A percentile compares a stretch with the other conserved stretches of the same genome.
phyloP scores from a whole-genome alignment of 2,888 invertebrate genomes.

The Seira ritae region DNA sequence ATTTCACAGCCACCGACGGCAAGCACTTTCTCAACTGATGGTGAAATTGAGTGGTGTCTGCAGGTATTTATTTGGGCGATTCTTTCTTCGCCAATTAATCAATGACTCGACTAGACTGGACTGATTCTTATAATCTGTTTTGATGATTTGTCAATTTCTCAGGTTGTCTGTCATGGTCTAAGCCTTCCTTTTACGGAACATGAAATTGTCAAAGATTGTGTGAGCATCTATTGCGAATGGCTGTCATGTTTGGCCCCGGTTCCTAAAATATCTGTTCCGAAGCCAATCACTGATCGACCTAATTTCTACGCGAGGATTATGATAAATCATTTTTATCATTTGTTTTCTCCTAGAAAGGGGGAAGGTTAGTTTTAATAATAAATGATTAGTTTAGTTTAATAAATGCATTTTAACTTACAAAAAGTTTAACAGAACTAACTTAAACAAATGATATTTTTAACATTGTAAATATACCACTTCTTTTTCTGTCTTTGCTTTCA shows the following conservation, averaged over 20 bases:
- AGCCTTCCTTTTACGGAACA: conserved; percentile 93
- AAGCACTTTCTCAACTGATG: conserved; percentile 88
- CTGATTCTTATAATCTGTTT: too few species aligned
- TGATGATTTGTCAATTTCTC: conserved; percentile 64
- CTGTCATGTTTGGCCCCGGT: conserved; percentile 89
- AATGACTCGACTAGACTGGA: too few species aligned
- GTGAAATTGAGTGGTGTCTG: conserved; percentile 81
- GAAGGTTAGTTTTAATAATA: conserved; percentile 86
- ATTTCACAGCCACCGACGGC: conserved; percentile 88
- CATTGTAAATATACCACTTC: conserved; percentile 37
- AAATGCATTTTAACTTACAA: conserved; percentile 31
- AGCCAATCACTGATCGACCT: conserved; percentile 91
- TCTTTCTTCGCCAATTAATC: too few species aligned
- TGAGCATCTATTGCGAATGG: conserved; percentile 98
- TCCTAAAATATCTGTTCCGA: conserved; percentile 91
- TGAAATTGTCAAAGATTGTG: conserved; percentile 96
- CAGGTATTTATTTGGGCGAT: too few species aligned
- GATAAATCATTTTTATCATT: conserved; percentile 92
- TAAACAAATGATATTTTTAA: conserved; percentile 5
- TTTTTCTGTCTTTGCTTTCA: conserved; percentile 78
- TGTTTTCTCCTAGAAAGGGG: conserved; percentile 94
- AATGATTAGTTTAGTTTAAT: conserved; percentile 27
- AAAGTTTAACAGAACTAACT: conserved; percentile 27
- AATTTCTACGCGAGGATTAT: conserved; percentile 93
- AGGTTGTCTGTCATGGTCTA: conserved; percentile 95